phyloP scores from a whole-genome alignment of 2,797 vertebrate genomes.

The Amazonetta brasiliensis region DNA sequence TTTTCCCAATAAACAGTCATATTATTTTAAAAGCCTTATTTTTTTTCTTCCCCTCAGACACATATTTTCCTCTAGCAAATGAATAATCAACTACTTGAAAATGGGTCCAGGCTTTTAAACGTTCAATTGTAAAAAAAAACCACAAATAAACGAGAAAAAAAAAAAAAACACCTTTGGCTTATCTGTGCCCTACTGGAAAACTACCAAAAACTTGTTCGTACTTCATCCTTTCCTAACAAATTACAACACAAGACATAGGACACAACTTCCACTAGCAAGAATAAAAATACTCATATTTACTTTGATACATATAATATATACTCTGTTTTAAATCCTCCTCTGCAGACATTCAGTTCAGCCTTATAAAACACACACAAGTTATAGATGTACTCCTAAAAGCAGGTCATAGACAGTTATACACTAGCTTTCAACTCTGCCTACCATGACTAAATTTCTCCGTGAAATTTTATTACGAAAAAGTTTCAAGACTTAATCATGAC shows the following conservation, averaged over 20 bases:
- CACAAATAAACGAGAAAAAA: background rate
- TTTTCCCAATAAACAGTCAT: background rate
- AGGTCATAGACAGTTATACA: background rate
- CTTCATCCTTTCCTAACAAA: conserved; percentile 17
- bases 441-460: background rate
- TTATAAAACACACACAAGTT: background rate
- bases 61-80: conserved; percentile 10
- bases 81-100: background rate
- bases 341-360: background rate
- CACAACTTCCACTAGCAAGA: background rate
- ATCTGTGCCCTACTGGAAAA: background rate
- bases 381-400: background rate
- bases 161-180: background rate
- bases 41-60: background rate
- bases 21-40: background rate
- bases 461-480: background rate
- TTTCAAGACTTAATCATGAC: background rate
- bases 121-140: background rate
- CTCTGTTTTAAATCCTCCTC: background rate
- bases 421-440: background rate
- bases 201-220: conserved; percentile 1
- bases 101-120: background rate
- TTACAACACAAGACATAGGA: background rate
- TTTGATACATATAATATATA: background rate
- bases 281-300: background rate